Percentiles rank a stretch among this genome's conserved stretches.
phyloP scores from a whole-genome alignment of 2,888 invertebrate species.

The Leptinotarsa juncta region DNA sequence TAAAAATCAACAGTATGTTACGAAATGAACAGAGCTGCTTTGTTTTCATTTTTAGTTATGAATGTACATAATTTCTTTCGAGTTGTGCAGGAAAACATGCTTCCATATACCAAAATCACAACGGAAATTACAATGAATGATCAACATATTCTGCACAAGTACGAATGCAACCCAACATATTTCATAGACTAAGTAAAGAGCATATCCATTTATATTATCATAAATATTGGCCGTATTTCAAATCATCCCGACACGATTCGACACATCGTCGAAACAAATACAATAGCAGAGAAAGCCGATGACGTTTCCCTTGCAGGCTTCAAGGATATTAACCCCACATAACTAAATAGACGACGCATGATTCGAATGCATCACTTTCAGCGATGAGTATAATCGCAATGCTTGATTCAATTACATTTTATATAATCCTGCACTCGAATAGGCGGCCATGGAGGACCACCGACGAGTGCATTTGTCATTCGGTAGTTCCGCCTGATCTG shows the following conservation, averaged over 20 bases:
- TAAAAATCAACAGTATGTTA: no score
- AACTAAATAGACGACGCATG: constrained; percentile 53
- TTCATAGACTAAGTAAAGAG: neutral
- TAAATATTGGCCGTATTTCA: constrained; percentile 23
- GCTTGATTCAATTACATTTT: constrained; percentile 66
- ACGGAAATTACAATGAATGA: constrained; percentile 29
- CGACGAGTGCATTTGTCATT: constrained; percentile 66
- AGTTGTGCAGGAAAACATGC: neutral
- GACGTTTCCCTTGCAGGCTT: constrained; percentile 45
- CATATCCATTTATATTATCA: constrained; percentile 22
- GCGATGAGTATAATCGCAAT: constrained; percentile 63
- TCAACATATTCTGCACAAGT: constrained; percentile 29
- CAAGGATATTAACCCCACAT: constrained; percentile 56
- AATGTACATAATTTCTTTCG: no score
- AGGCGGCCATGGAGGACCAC: constrained; percentile 53
- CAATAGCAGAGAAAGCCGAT: constrained; percentile 28
- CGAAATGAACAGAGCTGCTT: no score
- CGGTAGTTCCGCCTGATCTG: constrained; percentile 66
- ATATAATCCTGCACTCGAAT: constrained; percentile 66
- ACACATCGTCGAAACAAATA: constrained; percentile 37
- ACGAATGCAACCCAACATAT: constrained; percentile 4
- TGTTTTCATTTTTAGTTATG: no score
- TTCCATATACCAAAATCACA: neutral
- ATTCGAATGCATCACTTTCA: constrained; percentile 63
- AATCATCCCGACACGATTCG: constrained; percentile 30